phyloP scores from a whole-genome alignment of 2,113 vertebrate species.

The Columbina picui region DNA sequence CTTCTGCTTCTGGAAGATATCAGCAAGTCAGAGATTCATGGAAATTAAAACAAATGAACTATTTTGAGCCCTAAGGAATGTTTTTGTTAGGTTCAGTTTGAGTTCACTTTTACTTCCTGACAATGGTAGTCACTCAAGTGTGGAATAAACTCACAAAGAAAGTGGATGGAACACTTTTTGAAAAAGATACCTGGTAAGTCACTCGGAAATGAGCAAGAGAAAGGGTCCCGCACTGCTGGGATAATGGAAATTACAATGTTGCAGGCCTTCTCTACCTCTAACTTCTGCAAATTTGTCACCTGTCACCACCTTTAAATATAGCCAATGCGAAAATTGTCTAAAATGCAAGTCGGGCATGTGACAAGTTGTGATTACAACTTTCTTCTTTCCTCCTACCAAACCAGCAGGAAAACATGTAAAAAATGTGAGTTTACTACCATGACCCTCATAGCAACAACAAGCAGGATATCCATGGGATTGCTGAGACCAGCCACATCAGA shows the following conservation, averaged over 20 bases:
- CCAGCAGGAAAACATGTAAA: neutral
- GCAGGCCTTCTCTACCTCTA: neutral
- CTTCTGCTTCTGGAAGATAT: slow-evolving; percentile 25
- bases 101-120: slow-evolving; percentile 1
- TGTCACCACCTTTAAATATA: neutral
- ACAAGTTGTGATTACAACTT: neutral
- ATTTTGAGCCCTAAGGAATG: slow-evolving; percentile 9
- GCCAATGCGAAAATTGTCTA: neutral
- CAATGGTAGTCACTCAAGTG: neutral
- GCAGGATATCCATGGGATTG: neutral
- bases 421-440: neutral
- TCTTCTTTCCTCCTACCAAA: neutral
- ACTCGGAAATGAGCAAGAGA: neutral
- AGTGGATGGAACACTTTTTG: neutral
- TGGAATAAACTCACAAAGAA: neutral
- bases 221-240: neutral
- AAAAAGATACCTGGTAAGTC: neutral
- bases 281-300: neutral
- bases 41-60: slow-evolving; percentile 29
- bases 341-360: neutral
- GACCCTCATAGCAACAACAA: neutral
- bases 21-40: neutral
- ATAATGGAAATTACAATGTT: neutral
- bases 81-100: neutral
- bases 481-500: neutral